Evolutionary conservation across 92 coral and sea anemone species (phyloP), one percentile per base, ranked within the genome.

Genomic region (Ricordea florida): DNA sequence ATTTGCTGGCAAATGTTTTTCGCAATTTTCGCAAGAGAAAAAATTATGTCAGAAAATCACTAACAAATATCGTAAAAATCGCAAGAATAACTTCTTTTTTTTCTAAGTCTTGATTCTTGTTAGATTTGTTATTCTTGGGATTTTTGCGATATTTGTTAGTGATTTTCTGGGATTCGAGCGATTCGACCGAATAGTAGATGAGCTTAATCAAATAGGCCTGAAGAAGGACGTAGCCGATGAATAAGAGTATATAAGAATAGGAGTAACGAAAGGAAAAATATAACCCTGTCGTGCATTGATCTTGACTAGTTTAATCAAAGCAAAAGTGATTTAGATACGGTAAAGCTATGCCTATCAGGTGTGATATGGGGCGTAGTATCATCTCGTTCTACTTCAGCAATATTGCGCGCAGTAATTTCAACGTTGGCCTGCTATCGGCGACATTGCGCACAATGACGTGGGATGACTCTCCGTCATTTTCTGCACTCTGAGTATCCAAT

Each of bases 11-110:
- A 10, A 91, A 51, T 13, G 93, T 87, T 0, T 82, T 38, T 83
- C 92, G 87, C 93, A n/a, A 87, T 91, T 57, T 91, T 72, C 10
- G 23, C 45, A 44, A 90, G 89, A 47, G 81, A 82, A 22, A 87
- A 78, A 82, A 87, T 76, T 79, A 87, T 78, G 20, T 90, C 76
- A n/a, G n/a, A n/a, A n/a, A n/a, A n/a, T n/a, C n/a, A n/a, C n/a
- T n/a, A n/a, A n/a, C n/a, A n/a, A n/a, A n/a, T n/a, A n/a, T n/a
- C n/a, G n/a, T n/a, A n/a, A n/a, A n/a, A n/a, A n/a, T n/a, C n/a
- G n/a, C n/a, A n/a, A n/a, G n/a, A n/a, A n/a, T n/a, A n/a, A n/a
- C n/a, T n/a, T n/a, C n/a, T n/a, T n/a, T n/a, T n/a, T n/a, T n/a
- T n/a, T n/a, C n/a, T n/a, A n/a, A n/a, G n/a, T n/a, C n/a, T n/a